These are phyloP conservation scores for Porites rus DNA, from an alignment of 92 coral and sea anemone species.

Conservation along the genomic window DNA sequence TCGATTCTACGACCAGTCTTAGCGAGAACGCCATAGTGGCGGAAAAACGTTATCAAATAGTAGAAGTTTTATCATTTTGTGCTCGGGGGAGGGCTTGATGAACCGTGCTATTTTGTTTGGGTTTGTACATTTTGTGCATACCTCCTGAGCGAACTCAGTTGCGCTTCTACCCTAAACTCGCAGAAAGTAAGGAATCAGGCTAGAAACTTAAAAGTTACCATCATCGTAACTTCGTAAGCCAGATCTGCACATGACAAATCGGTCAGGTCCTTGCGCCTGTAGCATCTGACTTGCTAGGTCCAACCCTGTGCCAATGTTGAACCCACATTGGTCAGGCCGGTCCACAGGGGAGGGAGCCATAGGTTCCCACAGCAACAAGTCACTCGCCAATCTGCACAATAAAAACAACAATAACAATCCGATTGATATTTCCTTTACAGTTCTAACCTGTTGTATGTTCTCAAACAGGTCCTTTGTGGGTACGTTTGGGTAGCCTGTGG, in stretches of 20 bases:
- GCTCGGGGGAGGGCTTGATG: no score
- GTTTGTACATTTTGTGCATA: no score
- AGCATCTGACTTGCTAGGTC: slow-evolving; percentile 93
- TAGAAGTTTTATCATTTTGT: no score
- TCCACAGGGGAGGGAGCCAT: slow-evolving; percentile 81
- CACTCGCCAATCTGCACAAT: slow-evolving; percentile 58
- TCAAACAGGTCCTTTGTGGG: no score
- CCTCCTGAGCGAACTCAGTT: no score
- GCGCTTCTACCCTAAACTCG: background rate
- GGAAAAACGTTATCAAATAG: no score
- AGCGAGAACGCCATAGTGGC: no score
- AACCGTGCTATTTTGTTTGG: no score
- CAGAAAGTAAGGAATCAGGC: background rate
- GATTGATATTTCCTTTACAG: background rate
- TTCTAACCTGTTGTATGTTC: slow-evolving; percentile 59
- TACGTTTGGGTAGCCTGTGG: no score
- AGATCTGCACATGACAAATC: slow-evolving; percentile 97
- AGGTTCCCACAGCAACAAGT: slow-evolving; percentile 95
- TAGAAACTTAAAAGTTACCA: slow-evolving; percentile 49
- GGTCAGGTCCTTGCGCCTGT: slow-evolving; percentile 88
- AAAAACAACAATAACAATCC: background rate
- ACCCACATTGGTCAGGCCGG: slow-evolving; percentile 80
- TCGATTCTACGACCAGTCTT: no score
- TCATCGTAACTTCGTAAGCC: slow-evolving; percentile 84
- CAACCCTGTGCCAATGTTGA: slow-evolving; percentile 79